Base-by-base conservation (phyloP, 2,797 vertebrate genomes). In the Melanotaenia boesemani region DNA sequence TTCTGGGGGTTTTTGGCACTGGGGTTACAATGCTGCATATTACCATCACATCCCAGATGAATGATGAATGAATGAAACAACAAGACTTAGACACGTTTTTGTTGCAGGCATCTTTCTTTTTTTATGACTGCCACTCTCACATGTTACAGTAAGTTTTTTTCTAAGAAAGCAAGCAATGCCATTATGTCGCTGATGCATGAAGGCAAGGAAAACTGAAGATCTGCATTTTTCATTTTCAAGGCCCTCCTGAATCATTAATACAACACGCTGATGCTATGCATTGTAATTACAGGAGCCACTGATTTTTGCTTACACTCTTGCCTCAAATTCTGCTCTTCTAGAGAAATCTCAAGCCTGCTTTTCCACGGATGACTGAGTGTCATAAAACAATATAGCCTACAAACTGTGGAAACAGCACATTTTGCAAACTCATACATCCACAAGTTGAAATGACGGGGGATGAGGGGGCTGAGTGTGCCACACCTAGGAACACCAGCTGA, bases 171-270 rank as follows among this genome's bases (percentile, higher is more conserved):
- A 39, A 64, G 57, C 67, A 65, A 24, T 44, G 24, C 24, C 60
- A 64, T 34, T 46, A 50, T 22, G 62, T 13, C 44, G 22, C 32
- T 64, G 62, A 64, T 64, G 62, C 62, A 64, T n/a, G 55, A 56
- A 50, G 76, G 46, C 52, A 64, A 48, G 66, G 59, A 74, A 73
- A 80, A 58, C 67, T 63, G 69, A 77, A 76, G 39, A 67, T 68
- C 74, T 83, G 80, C 83, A 74, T 73, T 86, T 85, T 87, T 88
- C 70, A 80, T 80, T 84, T 84, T 72, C 83, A 84, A 86, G 69
- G 80, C 87, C 77, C 78, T 75, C 62, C 79, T 90, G 86, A 90
- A 89, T 91, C 81, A 87, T 84, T 87, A 72, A 89, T 84, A 78
- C 67, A 63, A 72, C 70, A 72, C 12, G 11, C 70, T 68, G 67